These are phyloP conservation scores for Sinotaia quadrata DNA, from an alignment of 2,888 invertebrate genomes.

Conservation along the genomic window DNA sequence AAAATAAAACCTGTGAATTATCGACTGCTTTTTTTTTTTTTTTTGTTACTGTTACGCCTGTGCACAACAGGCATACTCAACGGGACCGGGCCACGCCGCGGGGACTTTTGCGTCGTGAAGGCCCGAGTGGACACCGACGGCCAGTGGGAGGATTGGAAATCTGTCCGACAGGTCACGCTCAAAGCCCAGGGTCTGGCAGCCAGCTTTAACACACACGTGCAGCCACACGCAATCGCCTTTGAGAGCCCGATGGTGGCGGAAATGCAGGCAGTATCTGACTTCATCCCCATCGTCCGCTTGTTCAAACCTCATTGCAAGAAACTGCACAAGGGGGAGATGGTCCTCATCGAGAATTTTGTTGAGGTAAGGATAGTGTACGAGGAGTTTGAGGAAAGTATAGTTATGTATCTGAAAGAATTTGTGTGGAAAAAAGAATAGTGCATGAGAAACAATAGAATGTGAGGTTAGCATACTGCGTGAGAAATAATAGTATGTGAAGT, in stretches of 20 bases:
- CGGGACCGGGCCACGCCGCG: constrained; percentile 35
- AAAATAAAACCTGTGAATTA: too few relatives aligned
- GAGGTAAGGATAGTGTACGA: constrained; percentile 14
- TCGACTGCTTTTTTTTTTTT: not conserved
- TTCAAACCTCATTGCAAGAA: constrained; percentile 40
- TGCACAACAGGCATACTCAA: constrained; percentile 27
- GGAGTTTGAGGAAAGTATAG: too few relatives aligned
- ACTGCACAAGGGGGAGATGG: constrained; percentile 31
- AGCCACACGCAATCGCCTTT: constrained; percentile 27
- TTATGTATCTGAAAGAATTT: too few relatives aligned
- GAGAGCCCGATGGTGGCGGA: constrained; percentile 30
- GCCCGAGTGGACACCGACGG: constrained; percentile 27
- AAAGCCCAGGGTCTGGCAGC: constrained; percentile 30
- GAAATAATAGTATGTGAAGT: too few relatives aligned
- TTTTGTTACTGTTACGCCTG: not conserved
- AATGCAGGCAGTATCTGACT: constrained; percentile 39
- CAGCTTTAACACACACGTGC: constrained; percentile 33
- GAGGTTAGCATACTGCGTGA: too few relatives aligned
- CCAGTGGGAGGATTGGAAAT: constrained; percentile 28
- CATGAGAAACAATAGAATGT: too few relatives aligned
- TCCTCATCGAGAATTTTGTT: constrained; percentile 39
- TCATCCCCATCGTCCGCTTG: constrained; percentile 29
- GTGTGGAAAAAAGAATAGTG: too few relatives aligned
- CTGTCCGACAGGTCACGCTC: constrained; percentile 14
- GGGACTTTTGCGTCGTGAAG: constrained; percentile 38